These are phyloP conservation scores for Taeniopygia guttata DNA, from an alignment of 2,797 vertebrate species.

Conservation along the genomic window DNA sequence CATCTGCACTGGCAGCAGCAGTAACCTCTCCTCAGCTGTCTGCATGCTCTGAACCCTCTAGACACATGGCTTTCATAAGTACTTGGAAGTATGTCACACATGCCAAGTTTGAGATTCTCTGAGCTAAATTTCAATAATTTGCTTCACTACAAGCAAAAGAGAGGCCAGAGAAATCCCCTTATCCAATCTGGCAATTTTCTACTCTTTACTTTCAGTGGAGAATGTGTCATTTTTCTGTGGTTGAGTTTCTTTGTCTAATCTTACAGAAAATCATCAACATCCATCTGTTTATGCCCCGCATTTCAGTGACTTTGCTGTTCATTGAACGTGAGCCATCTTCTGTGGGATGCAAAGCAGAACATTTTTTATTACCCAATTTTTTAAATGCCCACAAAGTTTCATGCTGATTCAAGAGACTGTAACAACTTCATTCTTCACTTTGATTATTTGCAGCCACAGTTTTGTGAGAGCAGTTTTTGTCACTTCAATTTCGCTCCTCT, in stretches of 20 bases:
- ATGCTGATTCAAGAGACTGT: not conserved
- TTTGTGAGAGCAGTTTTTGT: not conserved
- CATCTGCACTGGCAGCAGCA: not conserved
- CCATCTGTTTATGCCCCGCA: not conserved
- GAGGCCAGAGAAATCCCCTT: not conserved
- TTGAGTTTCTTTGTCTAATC: not conserved
- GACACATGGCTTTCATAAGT: not conserved
- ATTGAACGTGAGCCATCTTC: not conserved
- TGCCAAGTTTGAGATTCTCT: not conserved
- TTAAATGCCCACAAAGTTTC: not conserved
- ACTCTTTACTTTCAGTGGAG: not conserved
- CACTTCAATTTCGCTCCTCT: not conserved
- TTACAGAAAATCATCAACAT: not conserved
- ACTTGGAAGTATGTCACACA: not conserved
- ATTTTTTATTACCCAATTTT: not conserved
- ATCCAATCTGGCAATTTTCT: not conserved
- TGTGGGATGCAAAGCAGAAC: not conserved
- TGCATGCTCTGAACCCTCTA: not conserved
- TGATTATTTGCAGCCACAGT: not conserved
- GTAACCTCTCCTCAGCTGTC: not conserved
- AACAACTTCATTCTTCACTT: not conserved
- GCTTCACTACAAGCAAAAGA: not conserved
- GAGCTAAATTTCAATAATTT: not conserved
- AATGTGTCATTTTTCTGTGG: not conserved
- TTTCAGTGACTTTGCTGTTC: not conserved